Evolutionary conservation across 2,888 invertebrate genomes (phyloP).

Genomic region (Mactromeris polynyma): DNA sequence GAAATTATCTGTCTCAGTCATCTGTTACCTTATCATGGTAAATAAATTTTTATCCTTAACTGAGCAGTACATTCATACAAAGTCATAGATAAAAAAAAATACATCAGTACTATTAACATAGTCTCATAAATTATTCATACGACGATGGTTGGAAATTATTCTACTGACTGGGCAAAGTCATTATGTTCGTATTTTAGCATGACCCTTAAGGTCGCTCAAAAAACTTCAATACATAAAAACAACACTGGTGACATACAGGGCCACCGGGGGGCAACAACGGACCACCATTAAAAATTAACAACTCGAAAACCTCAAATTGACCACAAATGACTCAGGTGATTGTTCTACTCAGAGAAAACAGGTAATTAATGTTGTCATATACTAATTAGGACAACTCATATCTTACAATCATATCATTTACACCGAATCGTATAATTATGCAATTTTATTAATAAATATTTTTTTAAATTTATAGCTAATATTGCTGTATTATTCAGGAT

Average conservation of each 20-base stretch:
- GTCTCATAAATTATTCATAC: conserved; percentile 6
- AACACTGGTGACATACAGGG: not conserved
- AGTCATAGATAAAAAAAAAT: too few species aligned
- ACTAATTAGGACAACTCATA: not conserved
- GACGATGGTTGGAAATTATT: not conserved
- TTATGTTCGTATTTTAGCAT: not conserved
- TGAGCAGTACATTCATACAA: too few species aligned
- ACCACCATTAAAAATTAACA: not conserved
- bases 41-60: too few species aligned
- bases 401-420: not conserved
- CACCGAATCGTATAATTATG: not conserved
- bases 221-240: not conserved
- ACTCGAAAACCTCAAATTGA: not conserved
- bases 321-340: not conserved
- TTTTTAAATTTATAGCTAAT: not conserved
- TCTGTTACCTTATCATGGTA: too few species aligned
- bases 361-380: not conserved
- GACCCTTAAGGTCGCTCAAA: not conserved
- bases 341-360: not conserved
- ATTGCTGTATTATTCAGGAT: too few species aligned
- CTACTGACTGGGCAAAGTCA: conserved; percentile 11
- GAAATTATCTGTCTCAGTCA: too few species aligned
- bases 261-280: not conserved
- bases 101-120: not conserved
- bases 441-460: not conserved